Evolutionary conservation across 2,888 invertebrate species (phyloP).

Genomic region (Rhabditoides inermis): DNA sequence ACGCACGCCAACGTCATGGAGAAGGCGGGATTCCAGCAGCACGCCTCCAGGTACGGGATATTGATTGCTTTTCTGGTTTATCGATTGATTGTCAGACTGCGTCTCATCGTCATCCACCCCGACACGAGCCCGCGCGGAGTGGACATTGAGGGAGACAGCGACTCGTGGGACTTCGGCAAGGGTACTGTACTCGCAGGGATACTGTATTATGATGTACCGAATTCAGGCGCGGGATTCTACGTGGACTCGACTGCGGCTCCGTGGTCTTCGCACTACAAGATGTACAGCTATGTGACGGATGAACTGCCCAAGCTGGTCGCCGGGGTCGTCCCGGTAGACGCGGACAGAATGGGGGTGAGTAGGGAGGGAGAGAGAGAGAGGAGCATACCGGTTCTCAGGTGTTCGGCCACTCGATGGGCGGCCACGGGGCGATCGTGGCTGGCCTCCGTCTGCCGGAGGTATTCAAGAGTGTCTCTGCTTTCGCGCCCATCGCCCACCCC

Average conservation of each 20-base stretch:
- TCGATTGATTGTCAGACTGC: too few relatives aligned
- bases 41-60: slow-evolving; percentile 62
- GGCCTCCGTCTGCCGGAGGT: slow-evolving; percentile 62
- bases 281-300: slow-evolving; percentile 82
- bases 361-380: too few relatives aligned
- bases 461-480: slow-evolving; percentile 76
- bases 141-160: slow-evolving; percentile 81
- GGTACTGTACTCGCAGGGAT: slow-evolving; percentile 55
- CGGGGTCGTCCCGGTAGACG: slow-evolving; percentile 14
- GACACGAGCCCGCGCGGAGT: slow-evolving; percentile 74
- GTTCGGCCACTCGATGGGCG: slow-evolving; percentile 74
- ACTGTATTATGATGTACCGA: neutral
- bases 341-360: slow-evolving; percentile 12
- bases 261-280: slow-evolving; percentile 83
- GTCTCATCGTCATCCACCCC: slow-evolving; percentile 78
- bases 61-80: too few relatives aligned
- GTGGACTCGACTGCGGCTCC: slow-evolving; percentile 81
- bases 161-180: slow-evolving; percentile 84
- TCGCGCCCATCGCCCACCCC: slow-evolving; percentile 89
- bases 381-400: too few relatives aligned
- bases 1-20: slow-evolving; percentile 89
- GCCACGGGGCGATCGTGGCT: slow-evolving; percentile 75
- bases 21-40: slow-evolving; percentile 86
- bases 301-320: slow-evolving; percentile 31
- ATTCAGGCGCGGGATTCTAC: slow-evolving; percentile 78